phyloP scores from a whole-genome alignment of 1,140 invertebrate genomes.

The Trichoplusia ni region DNA sequence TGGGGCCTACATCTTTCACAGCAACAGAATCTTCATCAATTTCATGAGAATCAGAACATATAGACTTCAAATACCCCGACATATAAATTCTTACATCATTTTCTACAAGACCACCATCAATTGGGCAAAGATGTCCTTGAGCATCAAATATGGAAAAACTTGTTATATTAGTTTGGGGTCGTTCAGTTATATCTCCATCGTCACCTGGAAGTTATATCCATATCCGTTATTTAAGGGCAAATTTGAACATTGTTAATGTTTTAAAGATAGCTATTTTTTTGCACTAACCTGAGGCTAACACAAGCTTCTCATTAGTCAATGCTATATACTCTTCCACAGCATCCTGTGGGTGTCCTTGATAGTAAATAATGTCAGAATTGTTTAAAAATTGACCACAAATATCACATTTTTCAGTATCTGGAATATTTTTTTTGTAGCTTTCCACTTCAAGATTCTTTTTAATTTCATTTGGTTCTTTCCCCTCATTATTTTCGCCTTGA shows the following conservation, averaged over 20 bases:
- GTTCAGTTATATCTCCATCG: constrained; percentile 78
- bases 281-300: constrained; percentile 85
- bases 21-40: constrained; percentile 87
- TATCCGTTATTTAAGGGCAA: constrained; percentile 23
- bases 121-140: constrained; percentile 90
- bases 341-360: constrained; percentile 88
- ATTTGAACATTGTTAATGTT: no score
- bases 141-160: constrained; percentile 88
- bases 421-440: constrained; percentile 15
- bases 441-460: constrained; percentile 28
- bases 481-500: constrained; percentile 27
- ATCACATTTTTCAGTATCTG: constrained; percentile 64
- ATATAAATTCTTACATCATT: constrained; percentile 89
- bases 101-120: constrained; percentile 91
- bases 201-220: constrained; percentile 64
- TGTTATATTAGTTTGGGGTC: constrained; percentile 78
- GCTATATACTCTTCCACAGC: constrained; percentile 90
- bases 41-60: constrained; percentile 88
- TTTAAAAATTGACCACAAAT: constrained; percentile 83
- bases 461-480: constrained; percentile 26
- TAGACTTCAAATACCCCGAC: constrained; percentile 91
- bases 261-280: background rate
- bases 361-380: constrained; percentile 85
- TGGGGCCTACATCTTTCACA: constrained; percentile 90
- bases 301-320: constrained; percentile 88